Evolutionary conservation across 2,888 invertebrate genomes (phyloP).

Genomic region (Trypoxylon attenuatum): DNA sequence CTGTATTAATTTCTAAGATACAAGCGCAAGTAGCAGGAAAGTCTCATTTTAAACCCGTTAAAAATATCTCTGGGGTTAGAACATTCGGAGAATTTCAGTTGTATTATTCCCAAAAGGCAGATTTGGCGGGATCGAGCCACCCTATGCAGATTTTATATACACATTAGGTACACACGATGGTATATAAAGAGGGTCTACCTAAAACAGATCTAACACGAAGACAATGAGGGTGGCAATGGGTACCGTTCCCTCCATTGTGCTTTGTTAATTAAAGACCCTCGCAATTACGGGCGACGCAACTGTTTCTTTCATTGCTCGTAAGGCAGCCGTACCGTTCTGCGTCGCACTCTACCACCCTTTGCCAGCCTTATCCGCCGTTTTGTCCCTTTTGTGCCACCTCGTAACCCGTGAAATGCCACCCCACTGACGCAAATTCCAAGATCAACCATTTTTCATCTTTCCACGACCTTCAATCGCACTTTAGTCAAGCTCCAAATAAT

Average conservation of each 20-base stretch:
- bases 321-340: slow-evolving; percentile 26
- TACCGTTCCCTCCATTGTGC: slow-evolving; percentile 59
- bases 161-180: background rate
- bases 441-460: no score
- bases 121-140: background rate
- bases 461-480: no score
- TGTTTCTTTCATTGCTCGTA: slow-evolving; percentile 54
- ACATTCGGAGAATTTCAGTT: background rate
- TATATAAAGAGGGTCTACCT: slow-evolving; percentile 22
- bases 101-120: background rate
- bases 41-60: background rate
- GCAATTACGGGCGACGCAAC: slow-evolving; percentile 59
- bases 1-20: background rate
- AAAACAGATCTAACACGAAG: slow-evolving; percentile 55
- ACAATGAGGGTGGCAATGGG: slow-evolving; percentile 58
- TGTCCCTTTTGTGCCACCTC: slow-evolving; percentile 5
- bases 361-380: background rate
- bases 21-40: background rate
- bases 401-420: slow-evolving; percentile 25
- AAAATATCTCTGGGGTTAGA: no score
- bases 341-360: background rate
- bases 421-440: no score
- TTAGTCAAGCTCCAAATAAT: no score
- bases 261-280: slow-evolving; percentile 62
- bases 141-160: background rate